Evolutionary conservation across 2,797 vertebrate genomes (phyloP), one percentile per base, ranked within the genome.

Genomic region (Orestias chungarensis): DNA sequence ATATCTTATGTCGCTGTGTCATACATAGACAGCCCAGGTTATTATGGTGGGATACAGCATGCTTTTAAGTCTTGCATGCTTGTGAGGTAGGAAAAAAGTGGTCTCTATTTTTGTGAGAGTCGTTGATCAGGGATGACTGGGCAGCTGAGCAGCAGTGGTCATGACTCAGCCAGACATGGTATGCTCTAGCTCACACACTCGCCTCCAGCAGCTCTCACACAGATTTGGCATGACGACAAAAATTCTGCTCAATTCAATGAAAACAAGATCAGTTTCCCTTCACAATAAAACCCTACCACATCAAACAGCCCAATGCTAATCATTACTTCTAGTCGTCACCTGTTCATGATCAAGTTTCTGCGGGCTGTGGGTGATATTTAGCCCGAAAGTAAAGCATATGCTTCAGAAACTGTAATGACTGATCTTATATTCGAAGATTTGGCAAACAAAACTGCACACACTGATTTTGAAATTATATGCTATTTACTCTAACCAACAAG

Each of bases 111-210:
- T 89, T 89, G 81, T 80, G 73, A 71, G 74, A 79, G 81, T 85
- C 50, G 75, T 87, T 88, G 86, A 89, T 86, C 78, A 82, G 57
- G 76, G 68, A 80, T 82, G 86, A 82, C 86, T 84, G 85, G 64
- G 68, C 84, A 86, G 84, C 84, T 86, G 87, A 91, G 83, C 85
- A 89, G 87, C 84, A 79, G 76, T 72, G 86, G 85, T 85, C 87
- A 79, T 92, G 89, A 91, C 84, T 91, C 87, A 89, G 87, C 82
- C 86, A 84, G 84, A 90, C 78, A 67, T 81, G 82, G 80, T 83
- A 75, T 66, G 83, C 82, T 91, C 77, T 65, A 79, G 72, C 88
- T 89, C 82, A 80, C 87, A 80, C 74, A 75, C 70, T 79, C 68
- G 78, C 88, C 88, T 83, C 82, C 71, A 88, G 89, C 87, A 47